Conservation (phyloP, 2,888 invertebrate genomes). For the Microdon myrmicae region DNA sequence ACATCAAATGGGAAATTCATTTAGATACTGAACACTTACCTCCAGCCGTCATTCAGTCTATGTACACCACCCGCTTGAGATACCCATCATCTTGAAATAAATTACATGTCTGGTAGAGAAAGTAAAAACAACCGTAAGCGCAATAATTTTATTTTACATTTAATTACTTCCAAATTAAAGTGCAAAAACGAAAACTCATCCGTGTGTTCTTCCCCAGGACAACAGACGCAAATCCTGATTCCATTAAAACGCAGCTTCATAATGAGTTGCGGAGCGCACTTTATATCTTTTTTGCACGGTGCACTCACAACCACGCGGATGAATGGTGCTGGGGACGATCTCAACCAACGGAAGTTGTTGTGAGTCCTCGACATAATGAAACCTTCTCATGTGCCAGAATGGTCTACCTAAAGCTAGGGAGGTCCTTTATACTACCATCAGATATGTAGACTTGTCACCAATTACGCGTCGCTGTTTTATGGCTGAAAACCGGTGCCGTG, state of each 20-base stretch:
- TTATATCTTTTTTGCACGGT: no score
- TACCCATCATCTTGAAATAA: not conserved
- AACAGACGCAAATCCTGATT: no score
- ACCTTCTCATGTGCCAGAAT: not conserved
- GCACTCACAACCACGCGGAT: no score
- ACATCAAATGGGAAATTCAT: constrained; percentile 1
- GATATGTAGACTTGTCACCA: not conserved
- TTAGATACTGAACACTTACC: not conserved
- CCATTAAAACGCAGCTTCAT: not conserved
- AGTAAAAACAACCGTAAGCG: not conserved
- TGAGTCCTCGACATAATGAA: not conserved
- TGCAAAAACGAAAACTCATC: not conserved
- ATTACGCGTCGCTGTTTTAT: not conserved
- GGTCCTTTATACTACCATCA: not conserved
- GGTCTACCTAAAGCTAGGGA: no score
- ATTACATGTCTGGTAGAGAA: not conserved
- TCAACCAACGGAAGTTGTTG: constrained; percentile 1
- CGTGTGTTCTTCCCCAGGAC: no score
- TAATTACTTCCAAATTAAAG: not conserved
- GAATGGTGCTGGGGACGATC: not conserved
- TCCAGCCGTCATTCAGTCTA: not conserved
- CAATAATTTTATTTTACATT: not conserved
- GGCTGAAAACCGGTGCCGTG: not conserved
- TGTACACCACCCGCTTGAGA: not conserved
- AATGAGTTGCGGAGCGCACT: not conserved